Percentiles rank a stretch among this genome's conserved stretches.
Evolutionary conservation across 2,888 invertebrate genomes (phyloP).

Genomic region (Cheilosia pagana): DNA sequence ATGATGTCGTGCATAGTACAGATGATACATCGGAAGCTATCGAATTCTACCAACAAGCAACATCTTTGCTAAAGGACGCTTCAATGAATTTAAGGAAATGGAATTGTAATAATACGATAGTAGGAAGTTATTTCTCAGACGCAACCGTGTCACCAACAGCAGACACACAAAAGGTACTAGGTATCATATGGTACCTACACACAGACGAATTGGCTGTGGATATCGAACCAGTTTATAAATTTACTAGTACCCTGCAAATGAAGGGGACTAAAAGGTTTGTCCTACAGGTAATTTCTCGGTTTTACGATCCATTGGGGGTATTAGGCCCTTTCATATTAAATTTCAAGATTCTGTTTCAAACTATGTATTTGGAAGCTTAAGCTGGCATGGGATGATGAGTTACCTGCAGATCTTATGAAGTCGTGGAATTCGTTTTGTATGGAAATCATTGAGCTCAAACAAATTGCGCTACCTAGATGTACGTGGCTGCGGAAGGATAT

Average conservation of each 20-base stretch:
- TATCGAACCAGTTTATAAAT: constrained; percentile 1
- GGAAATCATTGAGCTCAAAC: not conserved
- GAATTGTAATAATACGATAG: constrained; percentile 8
- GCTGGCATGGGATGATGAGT: constrained; percentile 13
- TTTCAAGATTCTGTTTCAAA: constrained; percentile 17
- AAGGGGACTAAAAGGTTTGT: constrained; percentile 10
- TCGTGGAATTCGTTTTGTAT: not conserved
- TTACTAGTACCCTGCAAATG: not conserved
- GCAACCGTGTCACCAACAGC: too few species aligned
- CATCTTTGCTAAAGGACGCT: not conserved
- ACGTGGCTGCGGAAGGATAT: not conserved
- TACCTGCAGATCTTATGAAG: not conserved
- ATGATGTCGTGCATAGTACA: constrained; percentile 16
- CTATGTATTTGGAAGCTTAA: constrained; percentile 17
- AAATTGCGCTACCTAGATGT: not conserved
- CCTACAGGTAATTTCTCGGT: constrained; percentile 27
- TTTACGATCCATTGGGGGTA: constrained; percentile 21
- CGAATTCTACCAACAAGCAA: constrained; percentile 4
- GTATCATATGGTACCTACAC: constrained; percentile 22
- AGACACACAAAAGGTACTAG: constrained; percentile 12
- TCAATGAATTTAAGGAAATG: constrained; percentile 28
- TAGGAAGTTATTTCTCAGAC: not conserved
- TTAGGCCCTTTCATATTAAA: constrained; percentile 4
- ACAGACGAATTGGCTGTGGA: constrained; percentile 29
- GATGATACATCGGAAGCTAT: constrained; percentile 5